Evolutionary conservation across 2,113 vertebrate genomes (phyloP).

Genomic region (Nycticryphes semicollaris): DNA sequence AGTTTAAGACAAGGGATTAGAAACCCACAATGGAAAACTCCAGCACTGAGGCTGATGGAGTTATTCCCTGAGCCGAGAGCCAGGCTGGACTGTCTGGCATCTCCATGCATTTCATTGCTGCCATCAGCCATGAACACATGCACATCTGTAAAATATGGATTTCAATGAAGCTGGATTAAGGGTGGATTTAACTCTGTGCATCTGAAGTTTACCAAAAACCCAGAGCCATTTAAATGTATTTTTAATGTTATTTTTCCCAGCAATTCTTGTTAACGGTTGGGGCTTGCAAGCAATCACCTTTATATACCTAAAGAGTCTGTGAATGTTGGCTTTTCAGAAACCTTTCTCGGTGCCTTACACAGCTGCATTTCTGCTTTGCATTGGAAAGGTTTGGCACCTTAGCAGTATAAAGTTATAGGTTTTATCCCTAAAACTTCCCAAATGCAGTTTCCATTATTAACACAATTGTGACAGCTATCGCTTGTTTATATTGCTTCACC

Average conservation of each 20-base stretch:
- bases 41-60: not conserved
- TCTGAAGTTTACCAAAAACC: not conserved
- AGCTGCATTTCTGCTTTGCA: constrained; percentile 22
- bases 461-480: constrained; percentile 2
- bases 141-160: not conserved
- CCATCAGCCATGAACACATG: not conserved
- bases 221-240: not conserved
- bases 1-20: not conserved
- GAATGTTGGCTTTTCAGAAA: constrained; percentile 2
- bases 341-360: not conserved
- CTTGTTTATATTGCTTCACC: constrained; percentile 18
- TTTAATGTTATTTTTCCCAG: not conserved
- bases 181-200: not conserved
- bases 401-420: constrained; percentile 30
- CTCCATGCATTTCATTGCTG: not conserved
- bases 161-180: not conserved
- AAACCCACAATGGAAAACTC: not conserved
- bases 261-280: not conserved
- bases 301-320: not conserved
- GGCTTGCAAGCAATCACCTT: not conserved
- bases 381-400: constrained; percentile 48
- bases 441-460: constrained; percentile 60
- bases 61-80: not conserved
- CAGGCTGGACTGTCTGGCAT: not conserved
- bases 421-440: constrained; percentile 63